A percentile compares a stretch with the other conserved stretches of the same genome.
phyloP scores from a whole-genome alignment of 35 echinoderm and acorn worm genomes.

The Nesometra sesokonis region DNA sequence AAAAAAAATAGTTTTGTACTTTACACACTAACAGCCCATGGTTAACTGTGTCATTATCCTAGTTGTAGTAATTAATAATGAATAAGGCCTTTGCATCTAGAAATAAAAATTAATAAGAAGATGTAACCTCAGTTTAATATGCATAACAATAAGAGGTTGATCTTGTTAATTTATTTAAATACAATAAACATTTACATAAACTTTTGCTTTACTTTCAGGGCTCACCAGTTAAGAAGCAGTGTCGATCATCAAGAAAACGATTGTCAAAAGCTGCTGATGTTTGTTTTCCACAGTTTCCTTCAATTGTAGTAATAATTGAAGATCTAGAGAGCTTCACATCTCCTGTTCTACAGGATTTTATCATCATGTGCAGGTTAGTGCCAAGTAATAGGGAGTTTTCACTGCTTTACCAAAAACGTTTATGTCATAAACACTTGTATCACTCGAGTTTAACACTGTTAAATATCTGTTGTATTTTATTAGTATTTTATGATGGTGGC shows the following conservation, averaged over 20 bases:
- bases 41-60: too few species aligned
- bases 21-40: too few species aligned
- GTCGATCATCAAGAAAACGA: not conserved
- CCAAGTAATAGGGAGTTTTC: not conserved
- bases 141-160: too few species aligned
- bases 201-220: not conserved
- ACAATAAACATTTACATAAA: not conserved
- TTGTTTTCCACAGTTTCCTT: slow-evolving; percentile 31
- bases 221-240: not conserved
- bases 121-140: too few species aligned
- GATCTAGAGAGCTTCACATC: slow-evolving; percentile 70
- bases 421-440: not conserved
- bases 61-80: too few species aligned
- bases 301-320: slow-evolving; percentile 70
- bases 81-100: too few species aligned
- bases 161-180: not conserved
- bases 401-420: not conserved
- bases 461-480: too few species aligned
- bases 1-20: too few species aligned
- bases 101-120: too few species aligned
- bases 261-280: not conserved
- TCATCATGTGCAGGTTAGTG: slow-evolving; percentile 67
- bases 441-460: too few species aligned
- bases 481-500: too few species aligned
- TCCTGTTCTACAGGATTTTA: slow-evolving; percentile 71